phyloP scores from a whole-genome alignment of 2,888 invertebrate species.

The Onthophagus sagittarius region DNA sequence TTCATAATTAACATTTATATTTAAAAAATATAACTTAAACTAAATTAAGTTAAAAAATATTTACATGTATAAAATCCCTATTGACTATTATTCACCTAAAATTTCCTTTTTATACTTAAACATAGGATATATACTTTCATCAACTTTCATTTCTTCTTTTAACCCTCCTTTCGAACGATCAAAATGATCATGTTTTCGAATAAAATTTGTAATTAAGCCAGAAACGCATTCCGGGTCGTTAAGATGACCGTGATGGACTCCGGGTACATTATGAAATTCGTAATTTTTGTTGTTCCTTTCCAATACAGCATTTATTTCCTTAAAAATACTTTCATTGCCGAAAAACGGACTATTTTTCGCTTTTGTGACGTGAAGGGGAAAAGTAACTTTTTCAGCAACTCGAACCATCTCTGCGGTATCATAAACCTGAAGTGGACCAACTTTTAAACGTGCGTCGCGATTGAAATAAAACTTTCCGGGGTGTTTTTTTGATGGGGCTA shows the following conservation, averaged over 20 bases:
- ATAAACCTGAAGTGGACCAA: slow-evolving; percentile 51
- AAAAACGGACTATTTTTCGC: slow-evolving; percentile 39
- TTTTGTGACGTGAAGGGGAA: slow-evolving; percentile 63
- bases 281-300: slow-evolving; percentile 54
- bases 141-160: slow-evolving; percentile 17
- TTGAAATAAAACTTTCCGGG: slow-evolving; percentile 58
- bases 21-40: too few species aligned
- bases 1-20: too few species aligned
- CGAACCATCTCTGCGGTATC: slow-evolving; percentile 55
- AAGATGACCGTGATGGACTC: slow-evolving; percentile 73
- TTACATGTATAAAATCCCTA: too few species aligned
- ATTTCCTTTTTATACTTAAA: slow-evolving; percentile 3
- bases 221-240: slow-evolving; percentile 56
- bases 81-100: slow-evolving; percentile 1
- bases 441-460: slow-evolving; percentile 60
- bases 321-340: slow-evolving; percentile 16
- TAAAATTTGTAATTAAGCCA: slow-evolving; percentile 13
- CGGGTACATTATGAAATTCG: slow-evolving; percentile 56
- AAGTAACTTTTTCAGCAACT: slow-evolving; percentile 55
- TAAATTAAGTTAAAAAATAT: too few species aligned
- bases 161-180: slow-evolving; percentile 16
- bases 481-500: slow-evolving; percentile 51
- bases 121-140: slow-evolving; percentile 1
- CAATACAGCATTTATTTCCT: slow-evolving; percentile 46
- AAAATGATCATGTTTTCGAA: slow-evolving; percentile 17